Evolutionary conservation across 2,888 invertebrate species (phyloP).

Genomic region (Antheraea yamamai): DNA sequence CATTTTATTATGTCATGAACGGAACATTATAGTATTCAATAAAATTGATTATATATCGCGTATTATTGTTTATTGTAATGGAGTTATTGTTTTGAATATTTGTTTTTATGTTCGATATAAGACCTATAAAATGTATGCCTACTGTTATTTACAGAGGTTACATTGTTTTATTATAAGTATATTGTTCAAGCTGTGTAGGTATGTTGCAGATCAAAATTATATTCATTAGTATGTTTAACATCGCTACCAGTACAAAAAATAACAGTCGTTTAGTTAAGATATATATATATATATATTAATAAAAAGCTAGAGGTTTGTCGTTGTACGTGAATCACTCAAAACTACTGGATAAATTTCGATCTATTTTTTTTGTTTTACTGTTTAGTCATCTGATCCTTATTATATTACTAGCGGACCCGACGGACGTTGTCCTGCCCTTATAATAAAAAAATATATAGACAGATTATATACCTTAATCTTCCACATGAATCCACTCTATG

Average conservation of each 20-base stretch:
- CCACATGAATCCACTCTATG: too few species aligned
- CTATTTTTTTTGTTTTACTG: too few species aligned
- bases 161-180: not conserved
- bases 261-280: not conserved
- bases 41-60: constrained; percentile 24
- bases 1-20: constrained; percentile 24
- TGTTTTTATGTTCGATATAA: constrained; percentile 11
- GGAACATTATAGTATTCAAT: constrained; percentile 22
- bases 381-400: too few species aligned
- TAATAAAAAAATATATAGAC: too few species aligned
- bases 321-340: too few species aligned
- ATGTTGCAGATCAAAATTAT: not conserved
- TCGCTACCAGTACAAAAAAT: not conserved
- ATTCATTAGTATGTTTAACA: not conserved
- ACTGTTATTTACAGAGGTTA: not conserved
- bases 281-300: too few species aligned
- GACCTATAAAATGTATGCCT: constrained; percentile 10
- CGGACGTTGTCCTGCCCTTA: too few species aligned
- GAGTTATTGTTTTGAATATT: constrained; percentile 16
- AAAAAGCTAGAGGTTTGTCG: too few species aligned
- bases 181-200: not conserved
- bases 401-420: too few species aligned
- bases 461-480: too few species aligned
- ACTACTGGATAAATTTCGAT: too few species aligned
- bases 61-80: constrained; percentile 36